Conservation (phyloP, 1,140 invertebrate genomes). For the Riptortus pedestris region DNA sequence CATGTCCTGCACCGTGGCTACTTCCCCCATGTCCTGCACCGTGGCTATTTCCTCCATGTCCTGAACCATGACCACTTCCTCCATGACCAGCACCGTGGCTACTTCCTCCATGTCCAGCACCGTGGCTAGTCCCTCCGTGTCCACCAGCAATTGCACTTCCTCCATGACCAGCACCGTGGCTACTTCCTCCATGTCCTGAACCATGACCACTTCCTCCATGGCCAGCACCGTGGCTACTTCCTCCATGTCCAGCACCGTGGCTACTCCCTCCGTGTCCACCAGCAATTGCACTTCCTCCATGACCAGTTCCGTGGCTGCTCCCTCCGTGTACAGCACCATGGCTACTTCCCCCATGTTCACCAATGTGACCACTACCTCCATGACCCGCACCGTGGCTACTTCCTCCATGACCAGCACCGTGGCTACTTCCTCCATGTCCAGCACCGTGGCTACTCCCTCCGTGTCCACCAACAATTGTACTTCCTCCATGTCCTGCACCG, state of each 20-base stretch:
- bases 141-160: not conserved
- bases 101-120: not conserved
- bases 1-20: not conserved
- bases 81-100: not conserved
- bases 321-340: not conserved
- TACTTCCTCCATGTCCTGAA: not conserved
- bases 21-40: not conserved
- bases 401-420: not conserved
- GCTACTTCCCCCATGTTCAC: not conserved
- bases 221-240: not conserved
- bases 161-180: not conserved
- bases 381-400: not conserved
- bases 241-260: not conserved
- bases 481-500: not conserved
- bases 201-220: not conserved
- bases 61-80: not conserved
- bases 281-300: not conserved
- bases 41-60: not conserved
- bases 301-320: not conserved
- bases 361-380: not conserved
- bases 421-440: not conserved
- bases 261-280: not conserved
- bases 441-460: not conserved
- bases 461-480: not conserved
- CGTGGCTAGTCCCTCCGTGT: not conserved